phyloP scores from a whole-genome alignment of 2,113 vertebrate genomes.

The Rhynchomys soricoides region DNA sequence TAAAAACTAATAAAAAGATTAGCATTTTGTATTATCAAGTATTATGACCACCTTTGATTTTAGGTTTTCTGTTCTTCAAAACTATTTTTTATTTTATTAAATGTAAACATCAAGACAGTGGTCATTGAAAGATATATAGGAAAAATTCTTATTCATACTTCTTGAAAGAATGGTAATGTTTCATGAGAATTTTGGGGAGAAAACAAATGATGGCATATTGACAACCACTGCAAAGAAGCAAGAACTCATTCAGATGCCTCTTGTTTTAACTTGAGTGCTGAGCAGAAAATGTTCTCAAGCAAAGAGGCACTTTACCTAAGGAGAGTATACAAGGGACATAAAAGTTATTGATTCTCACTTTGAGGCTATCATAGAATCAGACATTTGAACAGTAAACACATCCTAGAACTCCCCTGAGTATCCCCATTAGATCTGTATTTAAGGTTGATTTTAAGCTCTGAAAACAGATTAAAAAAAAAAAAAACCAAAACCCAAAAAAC shows the following conservation, averaged over 20 bases:
- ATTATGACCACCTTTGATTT: neutral
- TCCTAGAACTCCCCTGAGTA: neutral
- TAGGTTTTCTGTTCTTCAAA: neutral
- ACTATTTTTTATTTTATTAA: neutral
- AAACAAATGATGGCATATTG: neutral
- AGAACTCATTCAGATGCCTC: neutral
- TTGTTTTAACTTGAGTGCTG: neutral
- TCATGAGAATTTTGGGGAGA: neutral
- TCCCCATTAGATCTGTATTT: neutral
- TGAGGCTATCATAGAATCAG: constrained; percentile 22
- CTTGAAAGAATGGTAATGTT: neutral
- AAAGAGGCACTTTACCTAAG: constrained; percentile 48
- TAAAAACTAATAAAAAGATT: neutral
- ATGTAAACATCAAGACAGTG: neutral
- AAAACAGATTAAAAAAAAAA: constrained; percentile 33
- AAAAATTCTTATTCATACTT: neutral
- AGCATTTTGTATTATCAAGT: neutral
- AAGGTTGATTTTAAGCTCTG: constrained; percentile 45
- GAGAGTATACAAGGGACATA: constrained; percentile 20
- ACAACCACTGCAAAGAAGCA: constrained; percentile 6
- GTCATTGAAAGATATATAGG: neutral
- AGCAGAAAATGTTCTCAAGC: constrained; percentile 19
- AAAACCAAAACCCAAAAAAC: too few species aligned
- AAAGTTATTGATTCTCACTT: constrained; percentile 57
- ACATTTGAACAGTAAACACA: constrained; percentile 26